Base-by-base conservation (phyloP, 2,797 vertebrate species). In the Ctenochaetus hawaiiensis region DNA sequence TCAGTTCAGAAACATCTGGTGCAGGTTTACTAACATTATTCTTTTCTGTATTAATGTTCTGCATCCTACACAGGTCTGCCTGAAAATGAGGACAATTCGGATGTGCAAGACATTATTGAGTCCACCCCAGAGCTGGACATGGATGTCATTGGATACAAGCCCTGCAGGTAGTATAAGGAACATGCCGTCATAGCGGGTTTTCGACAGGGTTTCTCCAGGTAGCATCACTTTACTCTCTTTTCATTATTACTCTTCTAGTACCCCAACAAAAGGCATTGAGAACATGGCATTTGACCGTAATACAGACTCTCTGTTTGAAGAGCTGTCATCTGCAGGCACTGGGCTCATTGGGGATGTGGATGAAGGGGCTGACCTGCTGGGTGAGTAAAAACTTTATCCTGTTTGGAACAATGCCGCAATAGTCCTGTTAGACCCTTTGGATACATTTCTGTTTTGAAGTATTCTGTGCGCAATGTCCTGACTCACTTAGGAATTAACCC, bases 211-310 rank as follows among this genome's bases (percentile, higher is more conserved):
- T 53, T 67, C 6, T 20, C 2, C 30, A 4, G 2, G 1, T 5
- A 26, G 30, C 17, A 11, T 41, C 44, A 34, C 72, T 26, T 39
- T 6, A 44, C 44, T 10, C 56, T 12, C 22, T 67, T 45, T 17
- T 43, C 4, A 3, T 72, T 34, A 0, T 71, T 39, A 0, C 20
- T 83, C 87, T 80, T 63, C 26, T 82, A 99, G 98, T 85, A 99
- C 98, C 69, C 98, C 97, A 1, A 96, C 96, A 78, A 97, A 97
- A 96, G 98, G 98, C 86, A 99, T 99, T 56, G 97, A 99, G 90
- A 99, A 99, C 95, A 96, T 96, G 95, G 98, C 96, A 0, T 99
- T 99, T 84, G 97, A 99, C 93, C 96, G 98, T 43, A 99, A 99
- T 80, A 99, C 97, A 51, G 97, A 99, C 59, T 99, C 98, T 37